Evolutionary conservation across 2,113 vertebrate species (phyloP), one percentile per base, ranked within the genome.

Genomic region (Phalacrocorax carbo): DNA sequence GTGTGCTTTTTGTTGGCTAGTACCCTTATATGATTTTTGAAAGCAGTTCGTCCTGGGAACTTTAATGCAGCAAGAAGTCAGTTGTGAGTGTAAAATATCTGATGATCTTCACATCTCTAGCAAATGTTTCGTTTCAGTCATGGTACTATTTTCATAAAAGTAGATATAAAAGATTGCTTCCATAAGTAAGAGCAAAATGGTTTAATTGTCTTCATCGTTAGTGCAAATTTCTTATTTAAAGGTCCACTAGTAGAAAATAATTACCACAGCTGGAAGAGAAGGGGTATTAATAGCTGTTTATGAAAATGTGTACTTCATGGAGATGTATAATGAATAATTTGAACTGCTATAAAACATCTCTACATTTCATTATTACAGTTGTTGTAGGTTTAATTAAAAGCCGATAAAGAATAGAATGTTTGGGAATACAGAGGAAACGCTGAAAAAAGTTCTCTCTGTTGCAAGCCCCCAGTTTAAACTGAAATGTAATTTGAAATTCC

Each of bases 401-500:
- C 29, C 48, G 19, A 44, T 84, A 52, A 83, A 16, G 52, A 80
- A 78, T 17, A 71, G 15, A 60, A 11, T 51, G 27, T 69, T 87
- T 69, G 32, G 15, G 9, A 90, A 88, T 55, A 14, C 20, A 84
- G 60, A 89, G 3, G 40, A 62, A 87, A 84, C 2, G n/a, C 4
- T 61, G 34, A 72, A 76, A 80, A 38, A 90, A 72, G 23, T 36
- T 60, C 6, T 54, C 19, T 72, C 46, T 72, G 5, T 58, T 73
- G 20, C 44, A 86, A 82, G 15, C 3, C 3, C 34, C 7, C 36
- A 42, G 34, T 89, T 92, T 80, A 69, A 90, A 82, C 10, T 25
- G 19, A 94, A 92, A 88, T 81, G 82, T 60, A 87, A 85, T 88
- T 80, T 88, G 46, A 73, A 80, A 92, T 91, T 91, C 80, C 51